Evolutionary conservation across 1,140 invertebrate genomes (phyloP), one percentile per base, ranked within the genome.

Genomic region (Physella acuta): DNA sequence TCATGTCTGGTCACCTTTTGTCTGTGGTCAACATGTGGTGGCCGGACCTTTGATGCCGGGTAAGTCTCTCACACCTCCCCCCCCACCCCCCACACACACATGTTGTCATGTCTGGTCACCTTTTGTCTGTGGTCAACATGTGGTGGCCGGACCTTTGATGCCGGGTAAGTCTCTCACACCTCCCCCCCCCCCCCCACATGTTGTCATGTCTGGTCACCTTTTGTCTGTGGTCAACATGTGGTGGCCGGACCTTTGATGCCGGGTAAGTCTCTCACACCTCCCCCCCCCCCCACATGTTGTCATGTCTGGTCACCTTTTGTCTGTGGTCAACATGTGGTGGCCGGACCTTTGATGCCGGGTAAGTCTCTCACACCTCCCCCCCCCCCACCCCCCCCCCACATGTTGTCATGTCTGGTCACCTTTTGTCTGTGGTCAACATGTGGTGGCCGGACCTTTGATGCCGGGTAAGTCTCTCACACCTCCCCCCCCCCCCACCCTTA

Each of bases 1-100:
- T 71, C 72, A 26, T 51, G 59, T 20, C 49, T 73, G 63, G 49
- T 73, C 52, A 71, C 72, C 39, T 53, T 66, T 34, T 71, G 64
- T 39, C 52, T 73, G 26, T 70, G 68, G 69, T 66, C 65, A 30
- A 55, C 60, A 11, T 73, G 72, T 53, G 61, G 58, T n/a, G 61
- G 52, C 0, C 58, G 39, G 33, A 36, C 39, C 2, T 64, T 49
- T 17, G 34, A 30, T 4, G 31, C 31, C 52, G 62, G 62, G 64
- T 70, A 37, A 30, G 56, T 53, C 3, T 17, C 11, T n/a, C 8
- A 11, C 28, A 11, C 24, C 53, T 8, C 4, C 17, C 26, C 33
- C 3, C 20, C n/a, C 17, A 24, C 49, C 20, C 3, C 0, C 39
- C 2, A 69, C 0, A 62, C 30, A 31, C 49, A 3, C 34, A 63